Evolutionary conservation across 2,113 vertebrate genomes (phyloP).

Genomic region (Hystrix brachyura): DNA sequence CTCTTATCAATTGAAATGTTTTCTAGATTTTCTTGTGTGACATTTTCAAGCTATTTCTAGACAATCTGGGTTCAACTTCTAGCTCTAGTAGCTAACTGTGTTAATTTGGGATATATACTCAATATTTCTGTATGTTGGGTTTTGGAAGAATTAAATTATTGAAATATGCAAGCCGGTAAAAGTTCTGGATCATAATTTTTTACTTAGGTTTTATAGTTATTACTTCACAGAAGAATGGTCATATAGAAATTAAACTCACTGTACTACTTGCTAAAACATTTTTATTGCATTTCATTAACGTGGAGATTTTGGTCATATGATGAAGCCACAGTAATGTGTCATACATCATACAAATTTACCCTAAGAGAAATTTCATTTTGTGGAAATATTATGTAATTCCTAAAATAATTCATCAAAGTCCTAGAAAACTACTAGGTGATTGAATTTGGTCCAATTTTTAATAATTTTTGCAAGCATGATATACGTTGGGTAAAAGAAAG

Average conservation of each 20-base stretch:
- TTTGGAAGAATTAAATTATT: not conserved
- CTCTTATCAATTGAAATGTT: not conserved
- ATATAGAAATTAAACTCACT: not conserved
- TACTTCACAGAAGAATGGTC: not conserved
- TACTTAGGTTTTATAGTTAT: not conserved
- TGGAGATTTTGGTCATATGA: not conserved
- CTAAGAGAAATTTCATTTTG: not conserved
- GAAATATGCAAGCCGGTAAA: not conserved
- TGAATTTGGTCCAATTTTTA: not conserved
- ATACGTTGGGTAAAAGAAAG: not conserved
- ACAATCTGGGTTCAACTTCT: not conserved
- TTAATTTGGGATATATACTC: not conserved
- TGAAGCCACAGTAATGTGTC: not conserved
- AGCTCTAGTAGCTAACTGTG: not conserved
- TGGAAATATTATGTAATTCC: not conserved
- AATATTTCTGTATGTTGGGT: not conserved
- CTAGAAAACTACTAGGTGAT: not conserved
- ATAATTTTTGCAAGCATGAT: not conserved
- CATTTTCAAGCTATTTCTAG: conserved; percentile 34
- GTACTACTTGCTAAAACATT: not conserved
- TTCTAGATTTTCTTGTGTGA: conserved; percentile 2
- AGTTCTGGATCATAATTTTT: not conserved
- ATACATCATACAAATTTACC: not conserved
- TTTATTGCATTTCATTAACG: not conserved
- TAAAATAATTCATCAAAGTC: not conserved